Percentiles rank a stretch among this genome's conserved stretches.
Conservation (phyloP, 2,113 vertebrate genomes). For the Aplodontia rufa region DNA sequence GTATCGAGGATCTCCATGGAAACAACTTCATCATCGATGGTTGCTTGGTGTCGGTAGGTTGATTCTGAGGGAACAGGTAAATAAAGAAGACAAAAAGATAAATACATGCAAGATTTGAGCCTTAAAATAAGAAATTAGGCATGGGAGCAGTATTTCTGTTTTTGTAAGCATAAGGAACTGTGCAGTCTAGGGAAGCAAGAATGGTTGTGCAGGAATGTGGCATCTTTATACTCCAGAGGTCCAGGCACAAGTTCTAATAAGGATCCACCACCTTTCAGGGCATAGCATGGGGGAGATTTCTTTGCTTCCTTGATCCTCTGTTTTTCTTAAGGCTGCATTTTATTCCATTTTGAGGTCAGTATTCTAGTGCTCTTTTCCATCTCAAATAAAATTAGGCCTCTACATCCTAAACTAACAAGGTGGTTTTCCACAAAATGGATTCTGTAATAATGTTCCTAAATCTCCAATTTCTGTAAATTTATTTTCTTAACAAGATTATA, state of each 20-base stretch:
- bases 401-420: not conserved
- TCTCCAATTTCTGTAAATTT: not conserved
- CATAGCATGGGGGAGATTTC: not conserved
- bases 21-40: constrained; percentile 96
- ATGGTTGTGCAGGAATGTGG: not conserved
- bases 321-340: not conserved
- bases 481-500: not conserved
- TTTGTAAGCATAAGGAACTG: not conserved
- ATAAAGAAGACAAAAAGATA: constrained; percentile 57
- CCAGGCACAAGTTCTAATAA: not conserved
- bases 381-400: not conserved
- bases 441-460: not conserved
- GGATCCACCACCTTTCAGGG: not conserved
- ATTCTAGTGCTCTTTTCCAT: not conserved
- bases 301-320: not conserved
- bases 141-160: not conserved
- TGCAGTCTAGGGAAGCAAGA: not conserved
- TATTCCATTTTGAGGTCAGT: not conserved
- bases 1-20: constrained; percentile 99
- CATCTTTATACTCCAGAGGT: not conserved
- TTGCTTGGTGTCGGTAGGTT: constrained; percentile 97
- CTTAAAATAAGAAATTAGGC: not conserved
- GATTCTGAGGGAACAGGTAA: constrained; percentile 88
- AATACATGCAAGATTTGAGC: not conserved
- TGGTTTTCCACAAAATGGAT: not conserved